phyloP scores from a whole-genome alignment of 1,140 invertebrate species.

The Zaprionus camerounensis region DNA sequence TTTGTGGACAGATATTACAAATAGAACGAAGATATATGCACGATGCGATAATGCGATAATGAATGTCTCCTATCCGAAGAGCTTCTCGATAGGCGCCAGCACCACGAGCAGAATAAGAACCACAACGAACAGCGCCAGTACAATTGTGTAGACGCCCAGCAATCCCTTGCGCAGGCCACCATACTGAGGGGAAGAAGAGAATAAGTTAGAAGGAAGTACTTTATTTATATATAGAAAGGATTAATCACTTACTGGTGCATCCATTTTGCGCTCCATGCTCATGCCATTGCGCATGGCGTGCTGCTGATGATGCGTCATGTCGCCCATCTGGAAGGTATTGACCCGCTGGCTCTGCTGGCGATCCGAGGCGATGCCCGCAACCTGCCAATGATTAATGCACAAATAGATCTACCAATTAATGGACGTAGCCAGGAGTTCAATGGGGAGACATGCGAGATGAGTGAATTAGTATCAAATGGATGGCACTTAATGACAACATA shows the following conservation, averaged over 20 bases:
- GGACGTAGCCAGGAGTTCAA: constrained; percentile 50
- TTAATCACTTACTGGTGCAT: constrained; percentile 88
- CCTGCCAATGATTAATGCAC: constrained; percentile 86
- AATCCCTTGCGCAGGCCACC: constrained; percentile 89
- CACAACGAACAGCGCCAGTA: constrained; percentile 87
- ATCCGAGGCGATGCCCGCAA: constrained; percentile 90
- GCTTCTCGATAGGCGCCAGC: constrained; percentile 89
- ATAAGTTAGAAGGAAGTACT: not conserved
- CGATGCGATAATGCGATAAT: not conserved
- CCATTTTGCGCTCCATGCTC: constrained; percentile 88
- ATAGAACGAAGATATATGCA: constrained; percentile 1
- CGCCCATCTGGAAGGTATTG: constrained; percentile 93
- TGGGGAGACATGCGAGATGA: constrained; percentile 40
- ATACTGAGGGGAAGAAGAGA: constrained; percentile 86
- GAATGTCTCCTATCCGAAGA: constrained; percentile 20
- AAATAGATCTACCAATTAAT: constrained; percentile 72
- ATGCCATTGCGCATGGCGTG: constrained; percentile 86
- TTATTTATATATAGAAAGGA: not conserved
- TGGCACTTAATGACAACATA: constrained; percentile 62
- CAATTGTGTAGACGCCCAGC: constrained; percentile 89
- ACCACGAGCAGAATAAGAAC: constrained; percentile 90
- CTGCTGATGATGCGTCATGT: constrained; percentile 85
- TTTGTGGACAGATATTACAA: constrained; percentile 25
- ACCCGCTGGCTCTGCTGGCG: constrained; percentile 89
- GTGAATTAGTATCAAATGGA: constrained; percentile 73